Evolutionary conservation across 2,797 vertebrate genomes (phyloP).

Genomic region (Podarcis siculus): DNA sequence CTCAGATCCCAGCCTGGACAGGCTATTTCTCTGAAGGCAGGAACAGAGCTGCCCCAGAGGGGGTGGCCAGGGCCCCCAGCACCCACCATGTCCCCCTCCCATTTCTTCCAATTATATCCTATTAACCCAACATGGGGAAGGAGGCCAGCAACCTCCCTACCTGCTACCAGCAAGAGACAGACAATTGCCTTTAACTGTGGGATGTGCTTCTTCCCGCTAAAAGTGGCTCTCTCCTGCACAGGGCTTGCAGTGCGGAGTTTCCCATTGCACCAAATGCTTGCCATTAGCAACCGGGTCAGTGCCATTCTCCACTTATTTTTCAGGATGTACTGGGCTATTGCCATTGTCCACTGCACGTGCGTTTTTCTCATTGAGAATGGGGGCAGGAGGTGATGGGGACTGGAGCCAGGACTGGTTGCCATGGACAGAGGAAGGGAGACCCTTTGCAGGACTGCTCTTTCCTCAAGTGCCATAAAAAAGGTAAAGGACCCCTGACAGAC

Average conservation of each 20-base stretch:
- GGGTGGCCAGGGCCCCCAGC: background rate
- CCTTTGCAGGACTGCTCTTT: too few species aligned
- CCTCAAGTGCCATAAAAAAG: too few species aligned
- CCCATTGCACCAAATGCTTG: background rate
- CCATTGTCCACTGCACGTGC: too few species aligned
- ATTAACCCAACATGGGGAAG: background rate
- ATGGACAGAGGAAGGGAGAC: too few species aligned
- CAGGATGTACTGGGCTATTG: background rate
- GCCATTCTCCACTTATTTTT: background rate
- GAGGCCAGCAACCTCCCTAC: background rate
- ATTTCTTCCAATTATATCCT: background rate
- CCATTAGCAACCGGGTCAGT: background rate
- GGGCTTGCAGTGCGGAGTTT: background rate
- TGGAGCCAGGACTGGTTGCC: too few species aligned
- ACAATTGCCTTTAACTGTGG: too few species aligned
- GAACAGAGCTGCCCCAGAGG: background rate
- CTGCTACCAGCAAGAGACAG: background rate
- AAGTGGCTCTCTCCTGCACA: background rate
- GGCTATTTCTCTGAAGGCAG: background rate
- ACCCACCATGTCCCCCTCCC: background rate
- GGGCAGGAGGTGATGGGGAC: too few species aligned
- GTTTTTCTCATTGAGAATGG: too few species aligned
- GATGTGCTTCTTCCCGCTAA: background rate
- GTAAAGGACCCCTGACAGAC: too few species aligned
- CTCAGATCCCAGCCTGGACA: background rate